A percentile compares a stretch with the other conserved stretches of the same genome.
These are phyloP conservation scores for Emys orbicularis DNA, from an alignment of 2,797 vertebrate genomes.

Conservation along the genomic window DNA sequence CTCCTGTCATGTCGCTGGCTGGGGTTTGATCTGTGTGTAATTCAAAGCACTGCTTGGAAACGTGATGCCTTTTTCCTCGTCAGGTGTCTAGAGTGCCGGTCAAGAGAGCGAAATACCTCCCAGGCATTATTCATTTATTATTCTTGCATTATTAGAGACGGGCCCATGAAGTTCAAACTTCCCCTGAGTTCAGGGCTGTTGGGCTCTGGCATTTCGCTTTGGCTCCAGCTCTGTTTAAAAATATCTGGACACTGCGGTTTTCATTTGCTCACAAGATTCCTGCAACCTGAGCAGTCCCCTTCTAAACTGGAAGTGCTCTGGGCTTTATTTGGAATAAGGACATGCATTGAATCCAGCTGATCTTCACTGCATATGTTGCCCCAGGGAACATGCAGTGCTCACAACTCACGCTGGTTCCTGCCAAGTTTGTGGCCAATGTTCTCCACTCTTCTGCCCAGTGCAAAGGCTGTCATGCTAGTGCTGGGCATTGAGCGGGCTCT, in stretches of 20 bases:
- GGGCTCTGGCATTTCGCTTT: fast-evolving
- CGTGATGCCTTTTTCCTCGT: not conserved
- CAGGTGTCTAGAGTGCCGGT: not conserved
- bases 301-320: not conserved
- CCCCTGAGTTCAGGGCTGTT: not conserved
- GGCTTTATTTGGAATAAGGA: not conserved
- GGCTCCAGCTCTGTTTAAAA: not conserved
- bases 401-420: not conserved
- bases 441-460: not conserved
- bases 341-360: not conserved
- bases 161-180: not conserved
- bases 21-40: fast-evolving
- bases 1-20: fast-evolving
- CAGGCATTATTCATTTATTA: fast-evolving
- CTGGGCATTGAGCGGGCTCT: not conserved
- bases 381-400: not conserved
- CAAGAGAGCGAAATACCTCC: fast-evolving
- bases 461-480: too few relatives aligned
- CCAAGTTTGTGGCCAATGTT: not conserved
- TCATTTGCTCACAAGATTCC: fast-evolving
- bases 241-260: fast-evolving
- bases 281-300: fast-evolving
- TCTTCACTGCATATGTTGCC: not conserved
- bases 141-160: not conserved
- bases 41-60: not conserved